phyloP scores from a whole-genome alignment of 1,140 invertebrate species.

The Drosophila triauraria region DNA sequence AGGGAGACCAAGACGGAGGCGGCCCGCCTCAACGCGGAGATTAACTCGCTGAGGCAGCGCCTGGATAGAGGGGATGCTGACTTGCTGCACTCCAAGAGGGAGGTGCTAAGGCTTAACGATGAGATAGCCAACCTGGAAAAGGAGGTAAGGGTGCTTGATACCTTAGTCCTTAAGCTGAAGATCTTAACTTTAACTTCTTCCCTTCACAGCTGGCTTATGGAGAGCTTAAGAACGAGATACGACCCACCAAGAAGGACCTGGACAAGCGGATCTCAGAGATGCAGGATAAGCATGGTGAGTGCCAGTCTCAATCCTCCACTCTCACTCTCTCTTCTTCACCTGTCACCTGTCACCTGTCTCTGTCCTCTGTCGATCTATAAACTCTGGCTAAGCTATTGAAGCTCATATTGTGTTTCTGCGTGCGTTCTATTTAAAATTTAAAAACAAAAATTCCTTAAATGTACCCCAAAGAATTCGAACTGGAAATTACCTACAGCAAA shows the following conservation, averaged over 20 bases:
- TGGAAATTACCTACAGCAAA: constrained; percentile 26
- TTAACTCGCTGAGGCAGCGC: constrained; percentile 91
- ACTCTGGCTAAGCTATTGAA: constrained; percentile 87
- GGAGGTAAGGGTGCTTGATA: constrained; percentile 86
- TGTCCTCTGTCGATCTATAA: constrained; percentile 30
- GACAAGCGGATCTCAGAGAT: constrained; percentile 90
- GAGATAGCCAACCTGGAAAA: constrained; percentile 91
- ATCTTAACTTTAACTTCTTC: background rate
- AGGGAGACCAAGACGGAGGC: constrained; percentile 90
- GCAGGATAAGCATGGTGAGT: constrained; percentile 92
- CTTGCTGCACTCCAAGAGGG: constrained; percentile 90
- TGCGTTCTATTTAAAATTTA: constrained; percentile 3
- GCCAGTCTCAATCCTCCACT: background rate
- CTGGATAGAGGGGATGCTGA: constrained; percentile 92
- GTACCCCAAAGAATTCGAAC: constrained; percentile 23
- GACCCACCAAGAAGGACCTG: constrained; percentile 89
- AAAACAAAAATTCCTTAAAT: constrained; percentile 18
- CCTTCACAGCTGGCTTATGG: constrained; percentile 79
- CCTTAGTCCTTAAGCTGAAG: too few species aligned
- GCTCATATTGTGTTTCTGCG: constrained; percentile 78
- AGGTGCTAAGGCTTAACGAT: constrained; percentile 90
- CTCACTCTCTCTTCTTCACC: constrained; percentile 1
- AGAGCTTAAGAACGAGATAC: constrained; percentile 86
- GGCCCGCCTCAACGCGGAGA: constrained; percentile 90
- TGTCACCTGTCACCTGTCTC: constrained; percentile 6